Percentiles rank a stretch among this genome's conserved stretches.
phyloP scores from a whole-genome alignment of 2,113 vertebrate genomes.

The Dipodomys spectabilis region DNA sequence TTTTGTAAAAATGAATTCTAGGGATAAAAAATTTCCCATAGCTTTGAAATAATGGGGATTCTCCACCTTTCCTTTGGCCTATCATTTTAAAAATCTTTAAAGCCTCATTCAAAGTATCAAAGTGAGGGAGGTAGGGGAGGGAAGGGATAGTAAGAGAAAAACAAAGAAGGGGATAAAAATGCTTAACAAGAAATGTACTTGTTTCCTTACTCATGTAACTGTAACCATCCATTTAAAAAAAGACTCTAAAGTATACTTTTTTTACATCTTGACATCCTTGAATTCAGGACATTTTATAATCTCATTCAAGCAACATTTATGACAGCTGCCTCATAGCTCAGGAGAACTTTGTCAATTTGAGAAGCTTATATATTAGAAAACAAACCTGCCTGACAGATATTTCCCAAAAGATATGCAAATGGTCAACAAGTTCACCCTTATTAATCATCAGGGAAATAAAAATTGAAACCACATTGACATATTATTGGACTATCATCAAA shows the following conservation, averaged over 20 bases:
- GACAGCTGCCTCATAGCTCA: neutral
- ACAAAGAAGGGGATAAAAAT: too few relatives aligned
- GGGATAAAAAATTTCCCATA: neutral
- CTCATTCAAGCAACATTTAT: neutral
- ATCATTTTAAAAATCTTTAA: neutral
- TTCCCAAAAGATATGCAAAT: neutral
- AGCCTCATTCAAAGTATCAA: too few relatives aligned
- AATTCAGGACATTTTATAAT: neutral
- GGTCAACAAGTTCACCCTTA: neutral
- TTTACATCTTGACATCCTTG: neutral
- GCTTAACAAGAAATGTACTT: too few relatives aligned
- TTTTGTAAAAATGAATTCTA: neutral
- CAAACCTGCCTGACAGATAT: neutral
- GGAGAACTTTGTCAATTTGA: neutral
- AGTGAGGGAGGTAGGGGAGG: too few relatives aligned
- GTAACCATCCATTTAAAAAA: too few relatives aligned
- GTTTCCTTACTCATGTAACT: too few relatives aligned
- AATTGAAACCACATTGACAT: too few relatives aligned
- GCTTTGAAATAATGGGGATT: slow-evolving; percentile 11
- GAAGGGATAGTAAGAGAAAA: too few relatives aligned
- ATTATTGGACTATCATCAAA: neutral
- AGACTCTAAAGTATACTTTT: neutral
- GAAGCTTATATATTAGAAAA: neutral
- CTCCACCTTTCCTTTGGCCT: neutral
- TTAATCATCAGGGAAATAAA: too few relatives aligned